Base-by-base conservation (phyloP, 2,113 vertebrate genomes). In the Acrocephalus kingi region DNA sequence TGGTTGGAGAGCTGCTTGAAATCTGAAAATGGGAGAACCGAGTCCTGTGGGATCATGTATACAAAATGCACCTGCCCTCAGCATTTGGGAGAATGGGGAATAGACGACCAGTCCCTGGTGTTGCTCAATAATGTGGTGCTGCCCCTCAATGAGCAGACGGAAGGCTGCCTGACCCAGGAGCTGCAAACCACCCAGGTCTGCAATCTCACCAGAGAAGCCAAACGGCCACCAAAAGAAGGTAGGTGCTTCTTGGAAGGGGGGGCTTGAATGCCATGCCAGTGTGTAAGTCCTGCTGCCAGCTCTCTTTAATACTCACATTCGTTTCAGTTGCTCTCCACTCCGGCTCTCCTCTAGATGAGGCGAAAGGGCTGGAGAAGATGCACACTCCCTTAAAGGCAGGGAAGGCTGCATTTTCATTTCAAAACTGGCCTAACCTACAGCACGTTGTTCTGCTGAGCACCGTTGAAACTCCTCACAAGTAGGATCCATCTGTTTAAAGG, bases 1-100 rank as follows among this genome's bases (percentile, higher is more conserved):
- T 99, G 99, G 99, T 97, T 99, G 98, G 99, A 99, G 98, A 99
- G 99, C 98, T 99, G 99, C 98, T 97, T 99, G 97, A 99, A 99
- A 97, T 98, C 98, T 13, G 99, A 99, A 97, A 99, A 99, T 24
- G 99, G 99, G 97, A 98, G 98, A 92, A 99, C 98, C 31, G 99
- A 99, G 94, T 98, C 99, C 16, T 99, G 99, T 98, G 99, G 99
- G 97, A 99, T 99, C 94, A 99, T 99, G 98, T 99, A 99, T 98
- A 99, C 99, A 88, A 99, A 99, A 98, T 99, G 99, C 98, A 99
- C 99, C 97, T 99, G 99, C 93, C 99, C 99, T 86, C 99, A 99
- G 97, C 99, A 99, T 97, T 98, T 99, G 98, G 99, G 99, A 93
- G 98, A 98, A 95, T 98, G 98, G 98, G 99, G 99, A 59, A 95